Evolutionary conservation across 1,140 invertebrate species (phyloP).

Genomic region (Ericerus pela): DNA sequence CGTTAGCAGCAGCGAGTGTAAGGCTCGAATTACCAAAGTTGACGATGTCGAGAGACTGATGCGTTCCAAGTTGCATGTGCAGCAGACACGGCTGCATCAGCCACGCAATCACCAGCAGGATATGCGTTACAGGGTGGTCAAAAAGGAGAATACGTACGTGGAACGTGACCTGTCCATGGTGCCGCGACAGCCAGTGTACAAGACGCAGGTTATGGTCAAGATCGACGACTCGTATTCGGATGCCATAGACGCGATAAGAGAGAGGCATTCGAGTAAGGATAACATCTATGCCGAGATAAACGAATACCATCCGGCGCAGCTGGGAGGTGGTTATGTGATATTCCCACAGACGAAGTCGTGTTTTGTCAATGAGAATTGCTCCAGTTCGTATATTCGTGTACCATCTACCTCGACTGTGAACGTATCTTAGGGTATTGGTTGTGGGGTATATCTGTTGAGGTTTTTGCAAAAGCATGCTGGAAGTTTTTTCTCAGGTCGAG

Average conservation of each 20-base stretch:
- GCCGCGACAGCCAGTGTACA: slow-evolving; percentile 16
- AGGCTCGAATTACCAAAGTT: neutral
- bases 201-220: slow-evolving; percentile 17
- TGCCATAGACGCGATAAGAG: neutral
- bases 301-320: neutral
- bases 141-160: slow-evolving; percentile 14
- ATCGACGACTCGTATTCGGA: slow-evolving; percentile 13
- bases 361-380: neutral
- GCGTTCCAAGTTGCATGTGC: slow-evolving; percentile 6
- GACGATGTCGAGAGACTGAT: neutral
- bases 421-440: neutral
- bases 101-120: too few species aligned
- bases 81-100: neutral
- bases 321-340: neutral
- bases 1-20: neutral
- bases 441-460: too few species aligned
- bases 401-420: neutral
- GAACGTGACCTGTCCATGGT: neutral
- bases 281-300: neutral
- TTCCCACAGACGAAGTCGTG: neutral
- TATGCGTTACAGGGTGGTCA: slow-evolving; percentile 17
- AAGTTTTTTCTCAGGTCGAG: too few species aligned
- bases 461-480: too few species aligned
- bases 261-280: neutral
- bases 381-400: neutral